phyloP scores from a whole-genome alignment of 2,113 vertebrate genomes.

The Chinchilla lanigera region DNA sequence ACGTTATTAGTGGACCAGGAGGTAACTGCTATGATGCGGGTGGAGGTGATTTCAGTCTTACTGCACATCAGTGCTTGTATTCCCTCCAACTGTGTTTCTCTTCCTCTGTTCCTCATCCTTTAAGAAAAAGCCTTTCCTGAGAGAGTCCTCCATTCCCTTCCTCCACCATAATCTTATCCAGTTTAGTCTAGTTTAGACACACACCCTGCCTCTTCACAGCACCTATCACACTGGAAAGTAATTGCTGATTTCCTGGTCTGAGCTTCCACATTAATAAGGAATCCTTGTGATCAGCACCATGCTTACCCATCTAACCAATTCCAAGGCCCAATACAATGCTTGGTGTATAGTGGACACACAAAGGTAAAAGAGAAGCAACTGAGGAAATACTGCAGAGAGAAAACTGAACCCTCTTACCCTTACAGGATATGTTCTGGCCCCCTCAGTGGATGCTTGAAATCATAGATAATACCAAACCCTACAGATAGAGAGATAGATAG shows the following conservation, averaged over 20 bases:
- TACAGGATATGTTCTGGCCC: neutral
- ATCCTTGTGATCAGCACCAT: neutral
- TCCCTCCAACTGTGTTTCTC: neutral
- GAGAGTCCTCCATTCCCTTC: neutral
- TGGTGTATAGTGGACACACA: neutral
- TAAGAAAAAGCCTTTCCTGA: neutral
- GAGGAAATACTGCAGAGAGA: neutral
- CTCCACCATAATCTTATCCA: neutral
- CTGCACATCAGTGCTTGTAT: neutral
- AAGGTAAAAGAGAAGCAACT: neutral
- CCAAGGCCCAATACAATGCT: too few relatives aligned
- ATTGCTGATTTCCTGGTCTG: neutral
- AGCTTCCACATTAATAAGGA: neutral
- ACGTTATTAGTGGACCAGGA: fast-evolving
- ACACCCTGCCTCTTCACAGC: neutral
- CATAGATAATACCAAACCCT: neutral
- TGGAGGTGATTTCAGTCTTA: neutral
- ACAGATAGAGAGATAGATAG: neutral
- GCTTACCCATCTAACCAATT: neutral
- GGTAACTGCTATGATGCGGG: neutral
- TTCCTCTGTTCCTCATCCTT: neutral
- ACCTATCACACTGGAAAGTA: too few relatives aligned
- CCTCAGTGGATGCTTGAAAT: neutral
- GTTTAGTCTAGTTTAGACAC: neutral
- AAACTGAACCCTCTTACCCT: neutral